Evolutionary conservation across 2,113 vertebrate genomes (phyloP).

Genomic region (Corydoras maculifer): DNA sequence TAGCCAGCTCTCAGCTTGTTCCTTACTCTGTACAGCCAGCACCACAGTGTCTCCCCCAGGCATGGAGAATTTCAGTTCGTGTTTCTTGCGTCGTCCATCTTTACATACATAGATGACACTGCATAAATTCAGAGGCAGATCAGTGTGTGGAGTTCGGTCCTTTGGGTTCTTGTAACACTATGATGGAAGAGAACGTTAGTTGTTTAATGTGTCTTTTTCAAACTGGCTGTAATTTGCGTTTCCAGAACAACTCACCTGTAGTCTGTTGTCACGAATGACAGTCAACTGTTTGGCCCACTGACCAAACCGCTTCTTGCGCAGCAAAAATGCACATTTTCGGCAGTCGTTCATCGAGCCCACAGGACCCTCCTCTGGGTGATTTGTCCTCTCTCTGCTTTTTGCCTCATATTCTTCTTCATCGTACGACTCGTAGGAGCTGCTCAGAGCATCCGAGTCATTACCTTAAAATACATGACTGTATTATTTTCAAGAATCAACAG

Average conservation of each 20-base stretch:
- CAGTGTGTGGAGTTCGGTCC: slow-evolving; percentile 78
- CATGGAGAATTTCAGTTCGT: slow-evolving; percentile 87
- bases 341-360: slow-evolving; percentile 82
- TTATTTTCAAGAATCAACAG: too few species aligned
- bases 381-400: slow-evolving; percentile 72
- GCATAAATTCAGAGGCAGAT: slow-evolving; percentile 78
- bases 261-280: slow-evolving; percentile 82
- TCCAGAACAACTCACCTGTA: slow-evolving; percentile 70
- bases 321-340: slow-evolving; percentile 87
- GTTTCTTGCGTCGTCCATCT: slow-evolving; percentile 88
- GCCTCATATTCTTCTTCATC: slow-evolving; percentile 93
- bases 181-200: slow-evolving; percentile 6
- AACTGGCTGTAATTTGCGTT: neutral
- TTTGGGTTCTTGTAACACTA: slow-evolving; percentile 98
- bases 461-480: slow-evolving; percentile 59
- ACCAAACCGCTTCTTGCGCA: slow-evolving; percentile 94
- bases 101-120: slow-evolving; percentile 86
- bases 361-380: slow-evolving; percentile 75
- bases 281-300: slow-evolving; percentile 97
- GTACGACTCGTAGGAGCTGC: slow-evolving; percentile 96
- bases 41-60: slow-evolving; percentile 82
- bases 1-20: slow-evolving; percentile 94
- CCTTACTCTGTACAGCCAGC: slow-evolving; percentile 89
- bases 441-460: slow-evolving; percentile 93
- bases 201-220: neutral